A percentile compares a stretch with the other conserved stretches of the same genome.
Conservation (phyloP, 2,888 invertebrate genomes). For the Lottia scabra region DNA sequence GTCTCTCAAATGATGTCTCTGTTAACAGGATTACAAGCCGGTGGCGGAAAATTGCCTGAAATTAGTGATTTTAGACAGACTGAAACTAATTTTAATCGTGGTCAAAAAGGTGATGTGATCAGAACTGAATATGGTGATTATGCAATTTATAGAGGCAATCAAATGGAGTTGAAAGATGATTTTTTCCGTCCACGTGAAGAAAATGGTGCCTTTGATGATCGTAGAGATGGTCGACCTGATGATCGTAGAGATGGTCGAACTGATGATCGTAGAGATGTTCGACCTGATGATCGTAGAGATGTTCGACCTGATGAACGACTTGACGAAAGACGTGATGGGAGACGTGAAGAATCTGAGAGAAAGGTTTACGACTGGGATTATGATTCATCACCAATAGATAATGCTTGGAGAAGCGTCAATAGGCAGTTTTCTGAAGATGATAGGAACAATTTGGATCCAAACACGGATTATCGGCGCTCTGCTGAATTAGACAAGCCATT, state of each 20-base stretch:
- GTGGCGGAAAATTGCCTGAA: conserved; percentile 4
- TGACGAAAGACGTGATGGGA: conserved; percentile 8
- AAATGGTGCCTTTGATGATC: conserved; percentile 15
- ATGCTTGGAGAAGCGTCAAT: not conserved
- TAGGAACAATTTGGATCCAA: not conserved
- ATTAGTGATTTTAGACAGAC: conserved; percentile 12
- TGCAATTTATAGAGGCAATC: conserved; percentile 37
- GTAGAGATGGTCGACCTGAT: conserved; percentile 12
- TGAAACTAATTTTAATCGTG: conserved; percentile 24
- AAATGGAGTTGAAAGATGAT: conserved; percentile 42
- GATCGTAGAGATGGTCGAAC: conserved; percentile 13
- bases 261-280: conserved; percentile 16
- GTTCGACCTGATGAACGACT: conserved; percentile 5
- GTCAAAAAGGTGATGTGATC: conserved; percentile 37
- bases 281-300: conserved; percentile 15
- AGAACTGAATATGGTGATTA: conserved; percentile 41
- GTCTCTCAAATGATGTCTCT: conserved; percentile 41
- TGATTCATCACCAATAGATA: not conserved
- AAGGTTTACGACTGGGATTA: not conserved
- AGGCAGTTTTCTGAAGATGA: not conserved
- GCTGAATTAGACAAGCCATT: conserved; percentile 1
- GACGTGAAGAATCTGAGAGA: conserved; percentile 1
- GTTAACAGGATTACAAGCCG: conserved; percentile 19
- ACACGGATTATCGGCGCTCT: not conserved
- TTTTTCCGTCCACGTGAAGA: conserved; percentile 35